Base-by-base conservation (phyloP, 1,140 invertebrate genomes). In the Lutraria rhynchaena region DNA sequence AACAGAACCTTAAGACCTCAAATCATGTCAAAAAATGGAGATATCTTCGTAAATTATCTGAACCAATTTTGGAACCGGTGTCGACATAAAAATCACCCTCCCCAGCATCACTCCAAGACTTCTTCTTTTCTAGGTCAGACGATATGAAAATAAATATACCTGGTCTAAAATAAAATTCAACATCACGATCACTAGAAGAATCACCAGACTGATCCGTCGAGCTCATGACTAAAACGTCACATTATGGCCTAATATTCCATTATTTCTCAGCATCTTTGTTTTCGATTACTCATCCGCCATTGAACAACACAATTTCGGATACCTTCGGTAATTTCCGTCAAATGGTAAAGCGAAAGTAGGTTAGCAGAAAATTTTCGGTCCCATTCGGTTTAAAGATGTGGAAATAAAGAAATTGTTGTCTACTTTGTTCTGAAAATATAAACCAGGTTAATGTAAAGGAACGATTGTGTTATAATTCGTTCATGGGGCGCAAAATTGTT, bases 141-240 rank as follows among this genome's bases (percentile, higher is more conserved):
- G 33, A 44, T 46, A 75, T 60, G 13, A 31, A 58, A 61, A 71
- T 57, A 60, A 29, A 37, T 35, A 55, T 85, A 89, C 88, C 88
- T 88, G 88, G 87, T 58, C 88, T 74, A 73, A 86, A 87, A 81
- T 85, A 89, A 78, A 85, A 88, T 75, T 89, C 88, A 80, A 88
- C 85, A 81, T 89, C 88, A 82, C 88, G 85, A 57, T 89, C 88
- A 81, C 81, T 86, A 58, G 84, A 82, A 51, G 81, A 84, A 84
- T 89, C 88, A 80, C 82, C 85, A 67, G 74, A 82, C 76, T 86
- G 81, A 44, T 89, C 88, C 57, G 86, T 83, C 17, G 83, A 83
- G 83, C 83, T 89, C 88, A 89, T 89, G 22, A 77, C 84, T 84
- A 85, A 84, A 84, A 55, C 76, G 82, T 78, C 31, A 77, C 71